These are phyloP conservation scores for Bombus superbus DNA, from an alignment of 1,140 invertebrate species.

Conservation along the genomic window DNA sequence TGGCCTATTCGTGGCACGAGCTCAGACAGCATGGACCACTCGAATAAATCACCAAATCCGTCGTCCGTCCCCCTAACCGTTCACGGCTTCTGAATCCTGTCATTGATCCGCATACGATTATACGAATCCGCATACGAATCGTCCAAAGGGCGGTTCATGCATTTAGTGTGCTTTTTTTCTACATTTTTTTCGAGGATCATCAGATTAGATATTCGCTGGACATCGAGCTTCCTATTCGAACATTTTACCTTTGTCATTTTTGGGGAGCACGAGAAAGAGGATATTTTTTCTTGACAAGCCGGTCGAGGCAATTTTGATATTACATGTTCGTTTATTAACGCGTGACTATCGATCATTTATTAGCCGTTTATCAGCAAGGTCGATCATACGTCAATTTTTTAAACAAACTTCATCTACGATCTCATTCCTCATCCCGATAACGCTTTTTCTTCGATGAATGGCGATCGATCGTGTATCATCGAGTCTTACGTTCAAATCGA, in stretches of 20 bases:
- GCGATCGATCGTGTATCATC: not conserved
- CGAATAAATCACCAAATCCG: conserved; percentile 53
- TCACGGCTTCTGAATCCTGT: conserved; percentile 8
- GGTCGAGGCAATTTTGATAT: too few species aligned
- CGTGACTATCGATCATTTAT: not conserved
- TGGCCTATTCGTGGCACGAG: conserved; percentile 68
- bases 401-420: not conserved
- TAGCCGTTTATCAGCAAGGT: not conserved
- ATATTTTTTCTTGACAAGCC: not conserved
- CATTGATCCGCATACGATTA: conserved; percentile 4
- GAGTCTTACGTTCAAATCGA: not conserved
- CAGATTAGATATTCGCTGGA: not conserved
- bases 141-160: not conserved
- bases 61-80: not conserved
- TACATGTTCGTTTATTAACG: too few species aligned
- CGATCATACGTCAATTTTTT: not conserved
- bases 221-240: not conserved
- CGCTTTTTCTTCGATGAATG: not conserved
- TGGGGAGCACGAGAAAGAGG: fast-evolving
- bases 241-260: not conserved
- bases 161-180: not conserved
- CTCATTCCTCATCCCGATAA: not conserved
- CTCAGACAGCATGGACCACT: conserved; percentile 60
- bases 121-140: too few species aligned
- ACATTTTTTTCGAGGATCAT: not conserved